Evolutionary conservation across 2,113 vertebrate species (phyloP).

Genomic region (Carlito syrichta): DNA sequence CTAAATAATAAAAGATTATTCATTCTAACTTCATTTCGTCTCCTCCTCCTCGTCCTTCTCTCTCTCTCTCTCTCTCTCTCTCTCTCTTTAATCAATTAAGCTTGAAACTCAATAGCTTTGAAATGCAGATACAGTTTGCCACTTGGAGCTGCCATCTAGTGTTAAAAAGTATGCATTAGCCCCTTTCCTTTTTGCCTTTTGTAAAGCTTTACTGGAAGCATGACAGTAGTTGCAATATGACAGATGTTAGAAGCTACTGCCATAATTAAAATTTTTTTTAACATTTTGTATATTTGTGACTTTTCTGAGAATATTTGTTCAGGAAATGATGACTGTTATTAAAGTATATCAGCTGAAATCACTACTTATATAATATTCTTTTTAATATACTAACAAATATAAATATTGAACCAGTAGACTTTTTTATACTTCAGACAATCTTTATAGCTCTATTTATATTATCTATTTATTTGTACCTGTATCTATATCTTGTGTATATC

Average conservation of each 20-base stretch:
- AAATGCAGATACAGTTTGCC: not conserved
- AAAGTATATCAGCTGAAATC: not conserved
- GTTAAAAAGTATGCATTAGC: not conserved
- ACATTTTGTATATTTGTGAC: not conserved
- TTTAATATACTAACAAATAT: not conserved
- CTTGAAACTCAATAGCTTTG: not conserved
- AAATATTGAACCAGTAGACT: not conserved
- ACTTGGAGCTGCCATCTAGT: conserved; percentile 31
- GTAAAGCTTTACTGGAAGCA: not conserved
- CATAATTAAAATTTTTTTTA: not conserved
- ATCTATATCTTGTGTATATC: not conserved
- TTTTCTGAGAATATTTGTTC: not conserved
- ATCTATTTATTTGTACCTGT: not conserved
- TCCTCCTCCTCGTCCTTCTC: too few species aligned
- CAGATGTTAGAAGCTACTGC: not conserved
- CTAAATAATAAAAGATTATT: not conserved
- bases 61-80: too few species aligned
- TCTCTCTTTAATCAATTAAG: too few species aligned
- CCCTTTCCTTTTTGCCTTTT: not conserved
- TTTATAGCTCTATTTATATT: not conserved
- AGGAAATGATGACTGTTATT: not conserved
- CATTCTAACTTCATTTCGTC: not conserved
- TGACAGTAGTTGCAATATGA: not conserved
- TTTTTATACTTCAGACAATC: not conserved
- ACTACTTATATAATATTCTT: not conserved